Evolutionary conservation across 2,113 vertebrate genomes (phyloP), one percentile per base, ranked within the genome.

Genomic region (Oreochromis spilurus): DNA sequence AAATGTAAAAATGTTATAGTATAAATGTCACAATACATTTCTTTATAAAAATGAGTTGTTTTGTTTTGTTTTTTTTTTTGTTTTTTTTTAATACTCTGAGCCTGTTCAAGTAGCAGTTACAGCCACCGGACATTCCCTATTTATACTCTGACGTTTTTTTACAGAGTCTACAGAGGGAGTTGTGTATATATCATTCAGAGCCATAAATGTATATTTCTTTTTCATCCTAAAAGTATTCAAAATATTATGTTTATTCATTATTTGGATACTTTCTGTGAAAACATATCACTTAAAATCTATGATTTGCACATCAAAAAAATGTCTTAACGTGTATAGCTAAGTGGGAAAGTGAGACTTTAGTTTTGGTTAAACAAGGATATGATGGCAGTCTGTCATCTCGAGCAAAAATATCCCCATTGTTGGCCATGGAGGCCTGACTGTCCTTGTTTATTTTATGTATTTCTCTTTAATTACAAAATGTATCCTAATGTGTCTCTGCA

Each of bases 401-500:
- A 50, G 70, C 43, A 31, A 77, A 50, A 50, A 48, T 72, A 12
- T 9, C 14, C 24, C 24, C 0, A 0, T 19, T 31, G 14, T 50
- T 75, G 40, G 26, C 26, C 70, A 75, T 29, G 14, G 38, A 11
- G 14, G 43, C 21, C 21, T 72, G 21, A 75, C 40, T 4, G 24
- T 48, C 24, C 24, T 29, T 75, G 13, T 36, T 53, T 54, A 4
- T 26, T 36, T 29, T 5, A 43, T n/a, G 24, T 31, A 24, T 24
- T 34, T 65, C 13, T 43, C 11, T 45, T 55, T 43, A 45, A 26
- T 48, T 10, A 2, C 9, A 50, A 75, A 75, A 58, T 5, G 1
- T 7, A 43, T 54, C 11, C 12, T 78, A 13, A 65, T 45, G 9
- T 45, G 40, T 81, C 43, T 88, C 29, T 83, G 5, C 92, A 99